Conservation (phyloP, 2,113 vertebrate species). For the Bucco capensis region DNA sequence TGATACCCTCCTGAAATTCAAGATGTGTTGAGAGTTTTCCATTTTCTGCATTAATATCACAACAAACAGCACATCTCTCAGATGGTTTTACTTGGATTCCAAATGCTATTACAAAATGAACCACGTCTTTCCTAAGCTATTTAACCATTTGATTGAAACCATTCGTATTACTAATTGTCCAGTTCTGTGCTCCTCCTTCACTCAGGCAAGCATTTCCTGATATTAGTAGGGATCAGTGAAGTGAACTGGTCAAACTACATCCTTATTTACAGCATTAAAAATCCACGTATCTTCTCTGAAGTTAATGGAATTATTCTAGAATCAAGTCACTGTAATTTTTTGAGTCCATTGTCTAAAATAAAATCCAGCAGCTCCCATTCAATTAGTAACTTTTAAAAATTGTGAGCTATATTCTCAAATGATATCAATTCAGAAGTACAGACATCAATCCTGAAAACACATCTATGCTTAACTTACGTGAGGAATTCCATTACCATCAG, state of each 20-base stretch:
- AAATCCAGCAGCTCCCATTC: conserved; percentile 27
- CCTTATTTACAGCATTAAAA: conserved; percentile 35
- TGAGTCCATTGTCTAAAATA: conserved; percentile 15
- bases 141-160: conserved; percentile 10
- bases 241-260: conserved; percentile 8
- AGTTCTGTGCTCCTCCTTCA: conserved; percentile 4
- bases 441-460: conserved; percentile 58
- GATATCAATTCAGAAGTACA: conserved; percentile 23
- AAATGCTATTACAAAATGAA: neutral
- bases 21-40: neutral
- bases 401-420: conserved; percentile 38
- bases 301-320: conserved; percentile 15
- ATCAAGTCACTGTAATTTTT: neutral
- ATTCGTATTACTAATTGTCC: conserved; percentile 35
- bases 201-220: conserved; percentile 28
- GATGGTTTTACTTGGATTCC: conserved; percentile 8
- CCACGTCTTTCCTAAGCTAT: neutral
- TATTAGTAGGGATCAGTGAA: neutral
- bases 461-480: conserved; percentile 46
- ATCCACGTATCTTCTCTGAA: neutral
- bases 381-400: conserved; percentile 53
- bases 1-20: neutral
- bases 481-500: conserved; percentile 63
- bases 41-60: neutral
- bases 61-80: neutral